Evolutionary conservation across 2,113 vertebrate genomes (phyloP).

Genomic region (Coptodon bakossiorum): DNA sequence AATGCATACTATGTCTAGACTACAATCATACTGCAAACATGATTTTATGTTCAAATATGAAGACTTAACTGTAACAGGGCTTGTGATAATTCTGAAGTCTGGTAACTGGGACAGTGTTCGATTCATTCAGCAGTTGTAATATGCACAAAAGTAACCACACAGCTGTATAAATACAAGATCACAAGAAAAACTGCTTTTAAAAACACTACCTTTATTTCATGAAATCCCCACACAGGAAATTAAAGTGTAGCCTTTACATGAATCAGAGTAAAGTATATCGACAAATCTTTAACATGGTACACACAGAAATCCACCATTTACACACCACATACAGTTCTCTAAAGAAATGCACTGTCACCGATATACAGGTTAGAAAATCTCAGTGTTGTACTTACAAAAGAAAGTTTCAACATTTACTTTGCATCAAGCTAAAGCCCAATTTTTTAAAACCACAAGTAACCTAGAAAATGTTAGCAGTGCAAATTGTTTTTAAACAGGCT

Average conservation of each 20-base stretch:
- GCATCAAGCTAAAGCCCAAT: background rate
- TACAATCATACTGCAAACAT: background rate
- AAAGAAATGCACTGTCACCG: background rate
- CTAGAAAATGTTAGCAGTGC: slow-evolving; percentile 33
- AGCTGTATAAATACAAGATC: background rate
- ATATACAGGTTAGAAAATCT: background rate
- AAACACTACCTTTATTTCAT: slow-evolving; percentile 58
- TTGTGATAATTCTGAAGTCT: background rate
- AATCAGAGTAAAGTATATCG: background rate
- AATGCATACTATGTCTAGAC: background rate
- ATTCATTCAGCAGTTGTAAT: background rate
- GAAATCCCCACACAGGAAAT: slow-evolving; percentile 42
- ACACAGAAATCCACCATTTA: slow-evolving; percentile 28
- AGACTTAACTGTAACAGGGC: background rate
- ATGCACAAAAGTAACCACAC: background rate
- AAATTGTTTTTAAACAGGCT: slow-evolving; percentile 9
- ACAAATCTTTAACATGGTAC: slow-evolving; percentile 29
- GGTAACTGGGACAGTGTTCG: background rate
- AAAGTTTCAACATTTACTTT: background rate
- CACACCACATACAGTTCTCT: slow-evolving; percentile 19
- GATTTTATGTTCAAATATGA: background rate
- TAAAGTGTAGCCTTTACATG: slow-evolving; percentile 20
- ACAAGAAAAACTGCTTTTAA: slow-evolving; percentile 2
- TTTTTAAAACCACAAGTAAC: slow-evolving; percentile 4
- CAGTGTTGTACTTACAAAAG: background rate